Base-by-base conservation (phyloP, 2,888 invertebrate genomes). In the Ceratothoa steindachneri region DNA sequence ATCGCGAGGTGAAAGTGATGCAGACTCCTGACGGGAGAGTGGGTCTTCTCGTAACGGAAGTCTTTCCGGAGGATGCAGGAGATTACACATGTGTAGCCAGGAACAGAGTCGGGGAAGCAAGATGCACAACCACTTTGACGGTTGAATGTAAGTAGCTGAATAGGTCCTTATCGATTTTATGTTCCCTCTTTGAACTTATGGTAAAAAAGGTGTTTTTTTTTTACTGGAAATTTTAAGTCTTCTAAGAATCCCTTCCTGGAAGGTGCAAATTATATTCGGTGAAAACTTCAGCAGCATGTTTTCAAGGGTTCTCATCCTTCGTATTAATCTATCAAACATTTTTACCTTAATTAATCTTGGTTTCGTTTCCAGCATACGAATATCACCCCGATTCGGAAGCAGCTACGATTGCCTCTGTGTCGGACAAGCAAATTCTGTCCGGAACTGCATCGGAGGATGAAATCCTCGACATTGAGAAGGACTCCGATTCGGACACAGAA, bases 61-160 rank as follows among this genome's bases (percentile, higher is more conserved):
- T 93, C 69, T 93, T 93, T 82, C 93, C 93, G 15, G 95, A 95
- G 88, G 93, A 95, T 87, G 89, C 91, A 82, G 95, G 95, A 75
- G 89, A 88, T 83, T 96, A 96, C 84, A 89, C 89, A 75, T 95
- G 95, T 84, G 87, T 88, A 82, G 95, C 94, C 68, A 87, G 87
- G 70, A 96, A 95, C 85, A 88, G 90, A 82, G 88, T 90, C 82
- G 97, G 97, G 81, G 90, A 90, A 87, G 91, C 90, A 82, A 87
- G 89, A 83, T 92, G 91, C 83, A 89, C 90, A 83, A 88, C 92
- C 83, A 87, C 89, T 80, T 88, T 95, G 77, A 87, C 89, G 82
- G 91, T 95, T 81, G 93, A 94, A 90, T 91, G 92, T 93, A 89
- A 81, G 81, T 75, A n/a, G n/a, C n/a, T n/a, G n/a, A n/a, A n/a